phyloP scores from a whole-genome alignment of 1,140 invertebrate genomes.

The Metaphire vulgaris region DNA sequence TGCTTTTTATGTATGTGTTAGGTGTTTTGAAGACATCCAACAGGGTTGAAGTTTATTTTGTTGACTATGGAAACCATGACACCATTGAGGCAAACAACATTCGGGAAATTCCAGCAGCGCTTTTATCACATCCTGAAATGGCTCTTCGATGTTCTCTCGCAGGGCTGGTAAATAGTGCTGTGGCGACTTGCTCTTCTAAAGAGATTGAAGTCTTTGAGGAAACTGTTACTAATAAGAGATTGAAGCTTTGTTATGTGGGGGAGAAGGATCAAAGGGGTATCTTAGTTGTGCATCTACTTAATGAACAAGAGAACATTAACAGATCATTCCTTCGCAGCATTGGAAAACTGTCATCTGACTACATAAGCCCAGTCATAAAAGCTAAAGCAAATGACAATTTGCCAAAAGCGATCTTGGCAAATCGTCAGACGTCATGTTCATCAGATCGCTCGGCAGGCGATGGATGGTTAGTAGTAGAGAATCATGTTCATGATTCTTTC shows the following conservation, averaged over 20 bases:
- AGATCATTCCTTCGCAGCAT: conserved; percentile 36
- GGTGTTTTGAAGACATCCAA: conserved; percentile 37
- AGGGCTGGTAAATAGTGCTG: conserved; percentile 34
- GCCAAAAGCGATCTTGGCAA: too few species aligned
- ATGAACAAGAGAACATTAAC: conserved; percentile 28
- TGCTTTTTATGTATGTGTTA: conserved; percentile 29
- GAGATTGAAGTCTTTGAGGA: conserved; percentile 3
- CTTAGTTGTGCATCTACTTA: background rate
- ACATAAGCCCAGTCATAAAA: background rate
- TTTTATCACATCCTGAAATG: conserved; percentile 61
- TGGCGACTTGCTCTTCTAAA: conserved; percentile 3
- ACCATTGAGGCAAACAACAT: conserved; percentile 40
- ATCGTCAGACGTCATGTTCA: background rate
- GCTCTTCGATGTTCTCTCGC: conserved; percentile 67
- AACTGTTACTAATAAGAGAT: conserved; percentile 37
- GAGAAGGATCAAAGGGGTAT: conserved; percentile 35
- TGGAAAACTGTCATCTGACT: conserved; percentile 1
- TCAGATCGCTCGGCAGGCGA: background rate
- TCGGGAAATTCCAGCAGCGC: conserved; percentile 51
- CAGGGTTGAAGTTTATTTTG: conserved; percentile 68
- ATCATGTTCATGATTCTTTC: background rate
- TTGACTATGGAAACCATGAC: conserved; percentile 70
- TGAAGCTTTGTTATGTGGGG: conserved; percentile 43
- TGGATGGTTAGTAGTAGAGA: background rate
- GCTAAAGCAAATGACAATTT: too few species aligned